phyloP scores from a whole-genome alignment of 1,140 invertebrate species.

The Drosophila tsacasi region DNA sequence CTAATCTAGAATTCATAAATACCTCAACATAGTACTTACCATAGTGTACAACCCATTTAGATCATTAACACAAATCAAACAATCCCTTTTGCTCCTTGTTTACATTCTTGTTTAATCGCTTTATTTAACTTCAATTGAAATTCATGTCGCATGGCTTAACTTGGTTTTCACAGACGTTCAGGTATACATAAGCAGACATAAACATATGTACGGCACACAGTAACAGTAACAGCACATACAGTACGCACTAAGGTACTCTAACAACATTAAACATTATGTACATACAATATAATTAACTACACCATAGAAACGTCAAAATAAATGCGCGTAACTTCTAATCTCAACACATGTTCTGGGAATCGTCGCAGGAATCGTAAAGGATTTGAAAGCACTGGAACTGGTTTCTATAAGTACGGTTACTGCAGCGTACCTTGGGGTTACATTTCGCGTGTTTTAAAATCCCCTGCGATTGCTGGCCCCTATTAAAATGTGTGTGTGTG shows the following conservation, averaged over 20 bases:
- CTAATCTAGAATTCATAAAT: background rate
- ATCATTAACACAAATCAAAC: background rate
- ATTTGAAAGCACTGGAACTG: background rate
- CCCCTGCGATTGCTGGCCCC: background rate
- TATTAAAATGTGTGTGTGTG: background rate
- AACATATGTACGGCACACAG: constrained; percentile 55
- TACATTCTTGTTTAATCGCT: constrained; percentile 31
- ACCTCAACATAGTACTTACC: background rate
- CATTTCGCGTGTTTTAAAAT: background rate
- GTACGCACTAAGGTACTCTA: constrained; percentile 39
- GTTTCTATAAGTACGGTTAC: background rate
- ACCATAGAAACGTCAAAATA: constrained; percentile 61
- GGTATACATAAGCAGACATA: constrained; percentile 58
- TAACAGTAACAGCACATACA: constrained; percentile 35
- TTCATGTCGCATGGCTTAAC: constrained; percentile 55
- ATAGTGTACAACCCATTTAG: background rate
- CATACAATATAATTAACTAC: constrained; percentile 55
- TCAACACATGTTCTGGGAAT: constrained; percentile 1
- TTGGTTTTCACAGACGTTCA: constrained; percentile 77
- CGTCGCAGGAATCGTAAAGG: background rate
- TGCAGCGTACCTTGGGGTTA: background rate
- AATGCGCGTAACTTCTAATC: constrained; percentile 68
- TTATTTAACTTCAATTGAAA: constrained; percentile 68
- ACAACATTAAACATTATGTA: constrained; percentile 61
- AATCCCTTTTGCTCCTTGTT: too few relatives aligned